Conservation (phyloP, 2,113 vertebrate genomes). For the Eubucco bourcierii region DNA sequence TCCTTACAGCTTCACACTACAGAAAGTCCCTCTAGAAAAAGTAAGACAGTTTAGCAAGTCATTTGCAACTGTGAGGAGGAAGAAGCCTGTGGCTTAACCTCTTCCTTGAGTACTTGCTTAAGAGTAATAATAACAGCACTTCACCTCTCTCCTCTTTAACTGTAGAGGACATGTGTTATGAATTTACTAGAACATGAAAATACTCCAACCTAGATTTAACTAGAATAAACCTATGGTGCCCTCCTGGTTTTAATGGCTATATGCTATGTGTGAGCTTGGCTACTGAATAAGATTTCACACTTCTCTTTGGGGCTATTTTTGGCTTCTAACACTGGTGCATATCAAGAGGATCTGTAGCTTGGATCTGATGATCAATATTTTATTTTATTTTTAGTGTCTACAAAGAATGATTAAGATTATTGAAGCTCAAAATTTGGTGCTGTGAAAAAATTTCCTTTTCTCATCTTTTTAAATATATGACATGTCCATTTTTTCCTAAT, state of each 20-base stretch:
- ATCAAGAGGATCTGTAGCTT: neutral
- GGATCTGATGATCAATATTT: neutral
- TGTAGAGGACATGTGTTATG: neutral
- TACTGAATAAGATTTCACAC: neutral
- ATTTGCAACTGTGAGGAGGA: neutral
- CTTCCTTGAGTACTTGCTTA: neutral
- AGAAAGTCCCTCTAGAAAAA: neutral
- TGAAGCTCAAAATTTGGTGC: neutral
- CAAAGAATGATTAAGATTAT: neutral
- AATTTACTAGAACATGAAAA: constrained; percentile 21
- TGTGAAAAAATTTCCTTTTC: neutral
- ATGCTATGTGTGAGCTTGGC: neutral
- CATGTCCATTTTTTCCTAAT: neutral
- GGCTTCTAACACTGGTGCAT: neutral
- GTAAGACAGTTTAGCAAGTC: neutral
- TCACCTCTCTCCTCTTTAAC: neutral
- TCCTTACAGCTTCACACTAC: neutral
- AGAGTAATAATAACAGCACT: neutral
- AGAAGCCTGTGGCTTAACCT: neutral
- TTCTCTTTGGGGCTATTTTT: neutral
- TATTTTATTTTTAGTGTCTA: too few relatives aligned
- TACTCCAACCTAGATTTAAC: neutral
- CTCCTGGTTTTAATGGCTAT: neutral
- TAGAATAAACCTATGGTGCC: neutral
- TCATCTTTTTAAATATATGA: neutral